phyloP scores from a whole-genome alignment of 1,140 invertebrate genomes.

The Neoseiulus cucumeris region DNA sequence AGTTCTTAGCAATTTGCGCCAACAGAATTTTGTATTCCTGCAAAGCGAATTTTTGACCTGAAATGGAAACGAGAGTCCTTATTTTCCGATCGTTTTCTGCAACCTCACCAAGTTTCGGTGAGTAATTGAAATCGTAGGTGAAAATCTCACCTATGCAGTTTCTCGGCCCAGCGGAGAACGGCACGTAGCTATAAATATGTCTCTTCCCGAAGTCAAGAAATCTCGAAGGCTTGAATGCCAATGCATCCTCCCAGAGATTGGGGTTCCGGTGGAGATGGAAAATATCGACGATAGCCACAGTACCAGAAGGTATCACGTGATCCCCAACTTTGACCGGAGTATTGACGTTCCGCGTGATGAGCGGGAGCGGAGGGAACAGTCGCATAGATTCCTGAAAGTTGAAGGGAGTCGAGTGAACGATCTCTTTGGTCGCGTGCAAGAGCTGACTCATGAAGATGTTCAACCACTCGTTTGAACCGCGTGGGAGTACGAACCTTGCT shows the following conservation, averaged over 20 bases:
- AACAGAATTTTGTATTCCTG: conserved; percentile 36
- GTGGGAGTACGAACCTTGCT: no score
- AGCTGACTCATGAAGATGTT: no score
- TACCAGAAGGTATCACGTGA: neutral
- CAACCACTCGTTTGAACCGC: no score
- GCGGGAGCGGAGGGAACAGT: conserved; percentile 38
- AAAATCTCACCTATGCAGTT: no score
- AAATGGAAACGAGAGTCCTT: no score
- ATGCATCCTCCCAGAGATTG: conserved; percentile 48
- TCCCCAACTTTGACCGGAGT: neutral
- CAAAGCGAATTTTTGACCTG: conserved; percentile 23
- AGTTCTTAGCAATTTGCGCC: conserved; percentile 25
- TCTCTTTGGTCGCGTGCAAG: no score
- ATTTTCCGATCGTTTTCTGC: no score
- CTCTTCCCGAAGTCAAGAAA: conserved; percentile 25
- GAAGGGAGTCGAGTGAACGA: no score
- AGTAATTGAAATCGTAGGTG: no score
- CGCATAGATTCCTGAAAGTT: conserved; percentile 37
- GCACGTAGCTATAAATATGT: conserved; percentile 57
- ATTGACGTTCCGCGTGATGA: conserved; percentile 32
- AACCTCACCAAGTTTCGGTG: no score
- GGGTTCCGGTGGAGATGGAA: conserved; percentile 41
- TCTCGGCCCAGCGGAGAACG: conserved; percentile 48
- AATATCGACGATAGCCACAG: neutral
- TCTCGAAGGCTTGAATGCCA: no score